Evolutionary conservation across 1,140 invertebrate genomes (phyloP).

Genomic region (Octopus sinensis): DNA sequence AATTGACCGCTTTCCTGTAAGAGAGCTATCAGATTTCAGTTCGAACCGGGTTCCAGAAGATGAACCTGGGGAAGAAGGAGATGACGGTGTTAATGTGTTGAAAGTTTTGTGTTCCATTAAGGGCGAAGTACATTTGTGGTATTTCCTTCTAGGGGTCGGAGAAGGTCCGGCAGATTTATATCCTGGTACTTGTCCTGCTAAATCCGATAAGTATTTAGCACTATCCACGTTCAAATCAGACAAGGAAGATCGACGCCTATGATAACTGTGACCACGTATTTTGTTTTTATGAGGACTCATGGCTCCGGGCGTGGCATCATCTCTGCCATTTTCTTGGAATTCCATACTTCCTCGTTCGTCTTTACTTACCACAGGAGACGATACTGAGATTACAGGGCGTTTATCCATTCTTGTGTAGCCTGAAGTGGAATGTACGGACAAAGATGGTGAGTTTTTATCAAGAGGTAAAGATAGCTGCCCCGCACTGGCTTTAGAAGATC

Average conservation of each 20-base stretch:
- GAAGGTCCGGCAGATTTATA: background rate
- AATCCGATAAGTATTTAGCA: background rate
- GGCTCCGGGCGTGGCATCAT: background rate
- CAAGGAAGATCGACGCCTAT: slow-evolving; percentile 11
- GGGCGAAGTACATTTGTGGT: background rate
- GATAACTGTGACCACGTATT: slow-evolving; percentile 8
- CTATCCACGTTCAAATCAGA: background rate
- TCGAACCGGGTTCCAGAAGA: slow-evolving; percentile 17
- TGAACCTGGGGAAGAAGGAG: slow-evolving; percentile 23
- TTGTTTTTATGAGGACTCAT: background rate
- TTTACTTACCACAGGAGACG: background rate
- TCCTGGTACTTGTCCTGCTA: slow-evolving; percentile 3
- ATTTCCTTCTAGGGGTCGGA: background rate
- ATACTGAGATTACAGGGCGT: background rate
- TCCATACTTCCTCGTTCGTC: background rate
- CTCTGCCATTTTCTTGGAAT: background rate
- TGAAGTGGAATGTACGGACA: background rate
- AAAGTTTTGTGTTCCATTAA: background rate
- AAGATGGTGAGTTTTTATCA: background rate
- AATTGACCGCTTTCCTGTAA: slow-evolving; percentile 17
- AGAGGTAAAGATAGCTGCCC: background rate
- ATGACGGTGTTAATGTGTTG: slow-evolving; percentile 9
- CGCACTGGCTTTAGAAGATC: background rate
- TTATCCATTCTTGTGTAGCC: background rate
- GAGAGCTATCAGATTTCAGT: background rate